phyloP scores from a whole-genome alignment of 2,888 invertebrate species.

The Bursaphelenchus okinawaensis region DNA sequence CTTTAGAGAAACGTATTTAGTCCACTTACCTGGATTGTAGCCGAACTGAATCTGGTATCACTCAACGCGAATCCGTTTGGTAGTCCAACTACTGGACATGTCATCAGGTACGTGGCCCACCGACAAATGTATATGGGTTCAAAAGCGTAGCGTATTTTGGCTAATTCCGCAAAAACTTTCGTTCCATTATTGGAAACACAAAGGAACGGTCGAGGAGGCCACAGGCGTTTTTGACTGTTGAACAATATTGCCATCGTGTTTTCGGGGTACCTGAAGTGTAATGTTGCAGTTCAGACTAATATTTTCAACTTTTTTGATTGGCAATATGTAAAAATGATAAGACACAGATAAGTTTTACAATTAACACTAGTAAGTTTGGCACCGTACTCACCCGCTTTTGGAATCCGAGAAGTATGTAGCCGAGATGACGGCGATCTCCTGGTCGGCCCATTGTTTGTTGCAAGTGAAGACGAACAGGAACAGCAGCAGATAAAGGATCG shows the following conservation, averaged over 20 bases:
- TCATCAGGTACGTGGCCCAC: conserved; percentile 29
- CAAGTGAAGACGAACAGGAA: conserved; percentile 11
- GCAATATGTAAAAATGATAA: too few relatives aligned
- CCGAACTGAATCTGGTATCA: conserved; percentile 15
- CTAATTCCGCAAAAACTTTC: conserved; percentile 14
- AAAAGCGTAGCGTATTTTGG: conserved; percentile 29
- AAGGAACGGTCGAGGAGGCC: conserved; percentile 29
- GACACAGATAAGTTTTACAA: neutral
- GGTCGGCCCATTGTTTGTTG: conserved; percentile 12
- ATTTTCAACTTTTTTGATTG: too few relatives aligned
- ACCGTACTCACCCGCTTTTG: conserved; percentile 14
- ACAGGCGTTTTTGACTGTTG: conserved; percentile 43
- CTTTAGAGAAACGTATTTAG: too few relatives aligned
- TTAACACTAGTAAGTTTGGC: too few relatives aligned
- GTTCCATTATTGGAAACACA: conserved; percentile 30
- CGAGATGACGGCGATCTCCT: conserved; percentile 29
- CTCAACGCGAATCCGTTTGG: conserved; percentile 25
- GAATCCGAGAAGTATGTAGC: conserved; percentile 23
- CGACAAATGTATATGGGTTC: conserved; percentile 28
- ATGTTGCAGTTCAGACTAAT: too few relatives aligned
- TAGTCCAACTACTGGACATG: conserved; percentile 23
- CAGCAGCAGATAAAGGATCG: neutral
- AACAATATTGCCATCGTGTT: conserved; percentile 48
- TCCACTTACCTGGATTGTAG: conserved; percentile 21
- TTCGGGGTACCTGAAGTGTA: conserved; percentile 31